Percentiles rank a stretch among this genome's conserved stretches.
These are phyloP conservation scores for Falco biarmicus DNA, from an alignment of 2,797 vertebrate genomes.

Conservation along the genomic window DNA sequence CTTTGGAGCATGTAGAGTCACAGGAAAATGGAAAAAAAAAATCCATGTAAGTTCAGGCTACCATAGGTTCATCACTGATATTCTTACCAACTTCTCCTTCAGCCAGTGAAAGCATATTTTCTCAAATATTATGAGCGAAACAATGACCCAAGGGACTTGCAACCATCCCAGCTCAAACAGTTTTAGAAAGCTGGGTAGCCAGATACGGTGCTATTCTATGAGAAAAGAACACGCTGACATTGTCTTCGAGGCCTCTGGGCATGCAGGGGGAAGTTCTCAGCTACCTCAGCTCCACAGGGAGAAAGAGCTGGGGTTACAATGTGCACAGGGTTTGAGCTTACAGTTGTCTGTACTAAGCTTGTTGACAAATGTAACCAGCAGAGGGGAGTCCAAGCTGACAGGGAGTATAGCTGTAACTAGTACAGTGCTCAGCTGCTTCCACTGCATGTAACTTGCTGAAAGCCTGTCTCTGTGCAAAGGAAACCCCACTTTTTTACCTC, in stretches of 20 bases:
- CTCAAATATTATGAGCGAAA: not conserved
- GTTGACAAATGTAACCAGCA: not conserved
- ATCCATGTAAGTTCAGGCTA: not conserved
- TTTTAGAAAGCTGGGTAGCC: not conserved
- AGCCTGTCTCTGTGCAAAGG: not conserved
- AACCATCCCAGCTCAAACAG: too few species aligned
- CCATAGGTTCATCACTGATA: not conserved
- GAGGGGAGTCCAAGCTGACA: not conserved
- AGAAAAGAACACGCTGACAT: not conserved
- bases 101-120: not conserved
- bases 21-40: not conserved
- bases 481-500: not conserved
- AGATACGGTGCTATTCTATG: not conserved
- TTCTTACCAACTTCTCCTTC: not conserved
- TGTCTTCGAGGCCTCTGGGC: not conserved
- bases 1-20: not conserved
- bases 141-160: not conserved
- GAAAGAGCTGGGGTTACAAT: not conserved
- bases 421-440: not conserved
- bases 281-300: not conserved
- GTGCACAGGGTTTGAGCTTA: not conserved
- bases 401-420: not conserved
- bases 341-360: not conserved
- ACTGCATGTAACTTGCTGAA: not conserved
- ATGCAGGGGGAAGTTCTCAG: not conserved